Percentiles rank a stretch among this genome's conserved stretches.
Conservation (phyloP, 2,888 invertebrate genomes). For the Chironomus riparius region DNA sequence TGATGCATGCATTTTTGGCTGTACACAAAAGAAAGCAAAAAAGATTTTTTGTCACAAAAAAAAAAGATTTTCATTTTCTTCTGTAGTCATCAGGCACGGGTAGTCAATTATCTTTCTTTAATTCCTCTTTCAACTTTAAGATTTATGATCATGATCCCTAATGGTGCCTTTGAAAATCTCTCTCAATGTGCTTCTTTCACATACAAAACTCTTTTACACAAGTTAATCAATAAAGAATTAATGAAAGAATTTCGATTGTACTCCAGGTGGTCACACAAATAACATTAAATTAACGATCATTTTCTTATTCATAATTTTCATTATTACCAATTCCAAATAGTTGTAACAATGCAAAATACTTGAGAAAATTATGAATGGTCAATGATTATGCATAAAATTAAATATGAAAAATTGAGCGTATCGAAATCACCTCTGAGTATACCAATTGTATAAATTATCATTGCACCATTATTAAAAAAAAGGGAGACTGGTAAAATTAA, state of each 20-base stretch:
- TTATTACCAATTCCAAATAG: background rate
- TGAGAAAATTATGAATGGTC: conserved; percentile 20
- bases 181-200: too few species aligned
- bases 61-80: conserved; percentile 2
- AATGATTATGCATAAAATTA: conserved; percentile 23
- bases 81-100: conserved; percentile 23
- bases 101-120: conserved; percentile 26
- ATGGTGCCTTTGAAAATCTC: background rate
- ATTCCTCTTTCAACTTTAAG: conserved; percentile 13
- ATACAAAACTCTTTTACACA: background rate
- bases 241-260: conserved; percentile 24
- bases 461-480: too few species aligned
- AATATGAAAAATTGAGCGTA: conserved; percentile 22
- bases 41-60: background rate
- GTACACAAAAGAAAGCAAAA: conserved; percentile 1
- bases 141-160: background rate
- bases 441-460: background rate
- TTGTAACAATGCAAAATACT: conserved; percentile 14
- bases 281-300: conserved; percentile 2
- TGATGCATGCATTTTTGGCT: conserved; percentile 14
- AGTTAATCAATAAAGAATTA: conserved; percentile 6
- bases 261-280: conserved; percentile 19
- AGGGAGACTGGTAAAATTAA: background rate
- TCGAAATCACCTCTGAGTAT: conserved; percentile 3
- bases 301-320: background rate